phyloP scores from a whole-genome alignment of 2,888 invertebrate species.

The Drosophila kokeensis region DNA sequence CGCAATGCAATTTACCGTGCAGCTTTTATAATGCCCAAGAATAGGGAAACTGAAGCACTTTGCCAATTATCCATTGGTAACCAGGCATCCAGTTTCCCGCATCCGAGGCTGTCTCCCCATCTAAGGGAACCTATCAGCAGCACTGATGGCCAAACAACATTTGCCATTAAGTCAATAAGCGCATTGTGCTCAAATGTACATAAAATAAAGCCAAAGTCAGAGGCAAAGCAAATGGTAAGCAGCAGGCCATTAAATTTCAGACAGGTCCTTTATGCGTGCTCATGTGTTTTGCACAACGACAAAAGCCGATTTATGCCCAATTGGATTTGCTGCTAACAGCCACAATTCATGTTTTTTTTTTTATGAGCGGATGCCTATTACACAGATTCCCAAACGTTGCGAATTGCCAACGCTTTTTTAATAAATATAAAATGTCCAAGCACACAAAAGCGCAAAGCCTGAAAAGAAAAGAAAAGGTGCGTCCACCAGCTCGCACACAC shows the following conservation, averaged over 20 bases:
- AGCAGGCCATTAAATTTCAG: conserved; percentile 48
- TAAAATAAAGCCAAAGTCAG: conserved; percentile 67
- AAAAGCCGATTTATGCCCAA: conserved; percentile 81
- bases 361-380: conserved; percentile 80
- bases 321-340: conserved; percentile 81
- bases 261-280: conserved; percentile 38
- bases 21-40: conserved; percentile 45
- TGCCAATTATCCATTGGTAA: conserved; percentile 57
- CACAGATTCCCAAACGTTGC: conserved; percentile 38
- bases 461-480: conserved; percentile 60
- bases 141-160: conserved; percentile 69
- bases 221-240: not conserved
- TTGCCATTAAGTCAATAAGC: conserved; percentile 80
- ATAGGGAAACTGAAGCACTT: conserved; percentile 50
- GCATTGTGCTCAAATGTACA: conserved; percentile 80
- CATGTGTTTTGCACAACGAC: conserved; percentile 63
- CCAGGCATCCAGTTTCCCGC: conserved; percentile 9
- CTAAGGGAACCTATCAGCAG: conserved; percentile 23
- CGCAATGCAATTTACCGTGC: conserved; percentile 76
- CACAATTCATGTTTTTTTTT: conserved; percentile 74
- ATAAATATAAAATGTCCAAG: conserved; percentile 77
- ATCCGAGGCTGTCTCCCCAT: not conserved
- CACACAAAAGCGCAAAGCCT: conserved; percentile 21
- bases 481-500: conserved; percentile 40
- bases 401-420: conserved; percentile 63